Conservation (phyloP, 2,888 invertebrate genomes). For the Drosophila paranaensis region DNA sequence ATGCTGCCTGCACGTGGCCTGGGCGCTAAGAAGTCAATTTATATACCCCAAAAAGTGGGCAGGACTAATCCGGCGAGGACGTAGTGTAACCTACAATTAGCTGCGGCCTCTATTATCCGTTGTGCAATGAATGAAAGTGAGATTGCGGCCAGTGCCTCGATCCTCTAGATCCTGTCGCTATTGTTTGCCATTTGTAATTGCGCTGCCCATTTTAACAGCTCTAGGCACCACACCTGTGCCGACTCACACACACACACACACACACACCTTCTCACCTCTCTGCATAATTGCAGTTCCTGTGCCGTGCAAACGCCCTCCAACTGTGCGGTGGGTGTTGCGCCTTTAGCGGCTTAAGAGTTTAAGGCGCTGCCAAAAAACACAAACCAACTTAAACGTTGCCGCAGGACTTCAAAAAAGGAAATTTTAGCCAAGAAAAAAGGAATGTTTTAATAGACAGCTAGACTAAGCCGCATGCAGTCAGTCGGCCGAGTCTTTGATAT, state of each 20-base stretch:
- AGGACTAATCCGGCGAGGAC: conserved; percentile 33
- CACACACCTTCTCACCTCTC: conserved; percentile 7
- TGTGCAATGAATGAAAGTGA: conserved; percentile 81
- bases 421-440: background rate
- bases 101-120: conserved; percentile 67
- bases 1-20: conserved; percentile 54
- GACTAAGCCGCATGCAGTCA: conserved; percentile 36
- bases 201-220: conserved; percentile 62
- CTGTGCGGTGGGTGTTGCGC: conserved; percentile 68
- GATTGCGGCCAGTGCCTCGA: conserved; percentile 46
- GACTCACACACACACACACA: conserved; percentile 8
- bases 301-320: conserved; percentile 30
- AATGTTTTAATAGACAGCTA: conserved; percentile 71
- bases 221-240: conserved; percentile 61
- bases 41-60: conserved; percentile 34
- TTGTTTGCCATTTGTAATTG: conserved; percentile 67
- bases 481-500: conserved; percentile 48
- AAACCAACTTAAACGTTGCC: conserved; percentile 52
- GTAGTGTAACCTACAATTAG: conserved; percentile 56
- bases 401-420: conserved; percentile 44
- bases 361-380: conserved; percentile 9
- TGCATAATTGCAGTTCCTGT: conserved; percentile 60
- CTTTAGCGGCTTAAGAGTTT: conserved; percentile 73
- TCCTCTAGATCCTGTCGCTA: conserved; percentile 6
- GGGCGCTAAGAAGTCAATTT: conserved; percentile 78